phyloP scores from a whole-genome alignment of 2,888 invertebrate species.

The Lymantria dispar region DNA sequence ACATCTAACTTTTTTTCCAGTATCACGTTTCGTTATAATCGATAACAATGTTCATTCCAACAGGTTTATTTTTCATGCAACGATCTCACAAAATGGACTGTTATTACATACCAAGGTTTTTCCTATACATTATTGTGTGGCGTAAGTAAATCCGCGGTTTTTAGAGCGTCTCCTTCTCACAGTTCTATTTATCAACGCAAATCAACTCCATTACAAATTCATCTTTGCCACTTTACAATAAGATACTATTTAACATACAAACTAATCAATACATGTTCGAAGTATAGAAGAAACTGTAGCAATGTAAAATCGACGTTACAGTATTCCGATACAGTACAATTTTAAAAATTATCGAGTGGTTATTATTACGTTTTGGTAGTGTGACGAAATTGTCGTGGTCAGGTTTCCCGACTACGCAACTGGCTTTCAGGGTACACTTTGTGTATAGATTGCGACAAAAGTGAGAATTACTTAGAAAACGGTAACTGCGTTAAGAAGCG shows the following conservation, averaged over 20 bases:
- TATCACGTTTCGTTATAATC: conserved; percentile 16
- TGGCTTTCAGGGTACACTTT: conserved; percentile 36
- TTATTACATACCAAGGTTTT: conserved; percentile 29
- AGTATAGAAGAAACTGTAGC: conserved; percentile 9
- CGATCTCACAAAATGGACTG: conserved; percentile 24
- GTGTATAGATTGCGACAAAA: conserved; percentile 42
- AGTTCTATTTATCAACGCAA: conserved; percentile 31
- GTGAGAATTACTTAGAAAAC: conserved; percentile 31
- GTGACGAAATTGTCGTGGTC: conserved; percentile 41
- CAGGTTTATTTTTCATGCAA: conserved; percentile 30
- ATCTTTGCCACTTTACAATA: conserved; percentile 19
- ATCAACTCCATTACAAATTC: conserved; percentile 20
- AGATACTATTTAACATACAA: conserved; percentile 15
- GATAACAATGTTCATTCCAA: conserved; percentile 28
- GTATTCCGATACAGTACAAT: conserved; percentile 24
- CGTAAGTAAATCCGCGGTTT: conserved; percentile 47
- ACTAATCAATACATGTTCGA: neutral
- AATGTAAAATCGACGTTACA: conserved; percentile 30
- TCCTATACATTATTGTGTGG: conserved; percentile 22
- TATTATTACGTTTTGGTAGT: conserved; percentile 28
- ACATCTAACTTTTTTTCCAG: too few species aligned
- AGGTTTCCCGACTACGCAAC: conserved; percentile 53
- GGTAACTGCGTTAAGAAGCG: neutral
- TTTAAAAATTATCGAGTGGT: conserved; percentile 23
- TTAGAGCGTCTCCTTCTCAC: conserved; percentile 63